These are phyloP conservation scores for Eurystomus gularis DNA, from an alignment of 2,113 vertebrate genomes.

Conservation along the genomic window DNA sequence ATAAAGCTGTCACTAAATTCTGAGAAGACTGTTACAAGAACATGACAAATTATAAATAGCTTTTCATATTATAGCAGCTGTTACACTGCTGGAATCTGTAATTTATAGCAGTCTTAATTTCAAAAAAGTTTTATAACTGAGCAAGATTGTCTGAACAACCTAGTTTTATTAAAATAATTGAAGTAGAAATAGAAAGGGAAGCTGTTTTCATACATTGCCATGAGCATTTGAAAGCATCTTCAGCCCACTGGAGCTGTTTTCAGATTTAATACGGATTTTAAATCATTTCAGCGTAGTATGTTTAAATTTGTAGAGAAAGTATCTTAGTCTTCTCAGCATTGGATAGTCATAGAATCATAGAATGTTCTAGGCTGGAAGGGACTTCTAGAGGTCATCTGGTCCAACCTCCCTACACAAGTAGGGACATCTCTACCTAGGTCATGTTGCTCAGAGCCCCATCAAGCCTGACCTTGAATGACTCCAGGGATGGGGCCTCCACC, in stretches of 20 bases:
- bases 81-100: neutral
- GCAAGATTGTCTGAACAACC: neutral
- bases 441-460: too few species aligned
- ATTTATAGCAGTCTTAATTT: neutral
- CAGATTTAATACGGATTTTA: neutral
- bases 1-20: neutral
- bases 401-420: too few species aligned
- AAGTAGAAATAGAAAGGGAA: neutral
- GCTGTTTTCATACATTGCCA: neutral
- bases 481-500: too few species aligned
- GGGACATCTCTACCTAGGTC: too few species aligned
- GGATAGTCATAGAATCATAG: too few species aligned
- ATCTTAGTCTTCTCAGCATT: neutral
- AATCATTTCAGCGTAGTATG: neutral
- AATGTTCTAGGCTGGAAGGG: too few species aligned
- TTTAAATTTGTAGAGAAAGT: neutral
- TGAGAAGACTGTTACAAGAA: neutral
- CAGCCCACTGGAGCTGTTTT: neutral
- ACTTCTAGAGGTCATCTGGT: too few species aligned
- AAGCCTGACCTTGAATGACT: too few species aligned
- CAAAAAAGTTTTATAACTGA: neutral
- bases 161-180: neutral
- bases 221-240: neutral
- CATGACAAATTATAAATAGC: neutral
- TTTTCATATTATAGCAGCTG: neutral